A percentile compares a stretch with the other conserved stretches of the same genome.
These are phyloP conservation scores for Urocitellus parryii DNA, from an alignment of 2,113 vertebrate species.

Conservation along the genomic window DNA sequence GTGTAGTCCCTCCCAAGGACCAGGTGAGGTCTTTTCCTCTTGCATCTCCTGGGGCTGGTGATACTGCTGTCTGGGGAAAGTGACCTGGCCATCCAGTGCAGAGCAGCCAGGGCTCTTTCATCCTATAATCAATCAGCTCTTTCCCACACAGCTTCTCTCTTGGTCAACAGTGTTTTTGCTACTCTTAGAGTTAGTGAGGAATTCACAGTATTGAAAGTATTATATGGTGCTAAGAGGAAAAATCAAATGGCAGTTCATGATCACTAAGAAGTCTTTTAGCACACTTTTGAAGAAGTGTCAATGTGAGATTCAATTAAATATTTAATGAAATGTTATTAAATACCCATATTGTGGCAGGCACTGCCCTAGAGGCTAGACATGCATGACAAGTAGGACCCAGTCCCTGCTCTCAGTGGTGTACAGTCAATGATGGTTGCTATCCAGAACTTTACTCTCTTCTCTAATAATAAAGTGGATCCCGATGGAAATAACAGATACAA, in stretches of 20 bases:
- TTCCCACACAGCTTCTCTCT: background rate
- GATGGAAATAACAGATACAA: background rate
- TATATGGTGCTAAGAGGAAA: background rate
- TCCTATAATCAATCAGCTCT: background rate
- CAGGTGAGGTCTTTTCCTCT: background rate
- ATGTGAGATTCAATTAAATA: background rate
- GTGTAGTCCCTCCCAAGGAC: background rate
- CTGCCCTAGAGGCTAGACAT: background rate
- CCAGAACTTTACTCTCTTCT: background rate
- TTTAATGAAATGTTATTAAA: background rate
- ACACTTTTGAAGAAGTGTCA: background rate
- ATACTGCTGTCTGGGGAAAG: background rate
- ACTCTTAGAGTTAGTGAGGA: background rate
- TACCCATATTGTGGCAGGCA: background rate
- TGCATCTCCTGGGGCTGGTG: background rate
- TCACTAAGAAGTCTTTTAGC: background rate
- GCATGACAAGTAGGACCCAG: background rate
- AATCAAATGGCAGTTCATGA: background rate
- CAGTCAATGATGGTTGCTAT: background rate
- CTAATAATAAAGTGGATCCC: background rate
- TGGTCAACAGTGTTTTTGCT: background rate
- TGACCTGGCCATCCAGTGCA: background rate
- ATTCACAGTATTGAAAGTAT: background rate
- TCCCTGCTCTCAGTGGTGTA: background rate
- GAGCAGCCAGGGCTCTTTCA: background rate